Base-by-base conservation (phyloP, 2,797 vertebrate species). In the Peromyscus nudipes region DNA sequence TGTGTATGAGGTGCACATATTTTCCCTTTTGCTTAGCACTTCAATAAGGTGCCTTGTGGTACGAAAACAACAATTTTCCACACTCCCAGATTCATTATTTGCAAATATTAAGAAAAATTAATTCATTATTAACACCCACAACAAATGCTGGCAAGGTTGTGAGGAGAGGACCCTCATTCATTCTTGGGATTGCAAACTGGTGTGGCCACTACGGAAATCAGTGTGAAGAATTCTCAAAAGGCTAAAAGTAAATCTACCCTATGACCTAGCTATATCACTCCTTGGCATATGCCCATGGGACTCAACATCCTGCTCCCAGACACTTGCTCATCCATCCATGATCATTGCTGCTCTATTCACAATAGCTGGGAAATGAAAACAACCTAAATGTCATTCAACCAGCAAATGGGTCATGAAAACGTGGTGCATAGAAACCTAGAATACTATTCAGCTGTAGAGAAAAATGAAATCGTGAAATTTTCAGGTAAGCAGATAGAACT, bases 11-110 rank as follows among this genome's bases (percentile, higher is more conserved):
- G 6, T 34, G 2, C 13, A 3, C 16, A 84, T 25, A 10, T 62
- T 71, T 96, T 83, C 52, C n/a, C 94, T 88, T 88, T 76, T 11
- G 84, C 86, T 52, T 69, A 57, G 67, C 9, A 17, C 46, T 80
- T 64, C 79, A 52, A 11, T 49, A 81, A 81, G 6, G 49, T 31
- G 19, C 19, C 57, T 34, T 13, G 23, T 13, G 31, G 13, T 34
- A 16, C n/a, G 65, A 40, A 64, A 79, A 57, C 83, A 75, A 55
- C 46, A 11, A 52, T 75, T 90, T 25, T 34, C 69, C 34, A 34
- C 29, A 52, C 43, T 7, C 17, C 46, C 83, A 73, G 25, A 65
- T 64, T 95, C 82, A 14, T 82, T 91, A 46, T 46, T n/a, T 75
- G 17, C 49, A 52, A 52, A 3, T 52, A 52, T 52, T 52, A 52